Conservation (phyloP, 2,113 vertebrate species). For the Rhinoptilus africanus region DNA sequence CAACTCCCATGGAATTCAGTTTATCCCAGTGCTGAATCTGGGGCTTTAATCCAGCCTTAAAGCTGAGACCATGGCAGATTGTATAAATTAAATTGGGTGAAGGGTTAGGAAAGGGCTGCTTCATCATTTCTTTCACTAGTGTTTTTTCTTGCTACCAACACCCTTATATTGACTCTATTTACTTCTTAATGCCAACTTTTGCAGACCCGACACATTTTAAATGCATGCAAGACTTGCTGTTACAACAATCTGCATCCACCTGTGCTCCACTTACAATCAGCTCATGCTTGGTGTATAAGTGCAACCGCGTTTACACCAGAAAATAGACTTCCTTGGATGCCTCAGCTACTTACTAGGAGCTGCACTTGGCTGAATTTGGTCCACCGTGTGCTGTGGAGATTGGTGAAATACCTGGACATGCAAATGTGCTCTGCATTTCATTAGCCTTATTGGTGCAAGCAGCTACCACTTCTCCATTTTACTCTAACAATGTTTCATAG, state of each 20-base stretch:
- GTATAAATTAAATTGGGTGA: constrained; percentile 1
- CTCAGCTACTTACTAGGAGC: neutral
- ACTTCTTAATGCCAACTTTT: neutral
- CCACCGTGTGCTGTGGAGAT: neutral
- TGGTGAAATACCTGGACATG: neutral
- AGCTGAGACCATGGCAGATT: neutral
- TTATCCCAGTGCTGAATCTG: neutral
- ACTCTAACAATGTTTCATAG: neutral
- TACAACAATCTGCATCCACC: neutral
- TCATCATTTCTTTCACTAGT: neutral
- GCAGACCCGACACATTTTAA: neutral
- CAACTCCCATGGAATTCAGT: neutral
- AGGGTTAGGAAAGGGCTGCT: neutral
- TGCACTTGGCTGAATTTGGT: neutral
- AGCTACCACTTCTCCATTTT: neutral
- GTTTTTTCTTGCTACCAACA: neutral
- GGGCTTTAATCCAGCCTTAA: constrained; percentile 8
- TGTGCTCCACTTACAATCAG: neutral
- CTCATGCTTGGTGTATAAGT: neutral
- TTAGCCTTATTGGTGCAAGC: neutral
- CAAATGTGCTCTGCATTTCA: neutral
- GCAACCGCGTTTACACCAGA: neutral
- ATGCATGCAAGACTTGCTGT: neutral
- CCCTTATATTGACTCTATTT: neutral
- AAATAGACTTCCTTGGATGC: neutral